phyloP scores from a whole-genome alignment of 2,113 vertebrate genomes.

The Spheniscus mendiculus region DNA sequence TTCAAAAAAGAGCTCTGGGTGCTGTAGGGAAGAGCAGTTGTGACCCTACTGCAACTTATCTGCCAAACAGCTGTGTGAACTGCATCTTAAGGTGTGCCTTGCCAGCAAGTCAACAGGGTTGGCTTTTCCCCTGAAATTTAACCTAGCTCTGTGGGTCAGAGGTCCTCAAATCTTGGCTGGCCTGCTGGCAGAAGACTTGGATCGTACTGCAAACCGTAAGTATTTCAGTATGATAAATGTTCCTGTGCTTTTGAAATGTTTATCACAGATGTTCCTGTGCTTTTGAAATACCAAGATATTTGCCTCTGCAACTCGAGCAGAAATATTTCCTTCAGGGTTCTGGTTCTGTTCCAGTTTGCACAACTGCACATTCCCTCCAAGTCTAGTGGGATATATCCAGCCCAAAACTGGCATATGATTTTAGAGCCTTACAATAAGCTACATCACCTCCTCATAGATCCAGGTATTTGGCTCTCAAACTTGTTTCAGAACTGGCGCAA shows the following conservation, averaged over 20 bases:
- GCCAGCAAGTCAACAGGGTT: background rate
- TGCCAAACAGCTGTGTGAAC: background rate
- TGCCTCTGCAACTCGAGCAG: background rate
- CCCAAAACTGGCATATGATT: background rate
- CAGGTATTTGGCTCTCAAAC: background rate
- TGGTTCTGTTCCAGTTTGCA: background rate
- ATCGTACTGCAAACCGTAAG: background rate
- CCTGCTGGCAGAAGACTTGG: background rate
- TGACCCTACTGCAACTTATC: background rate
- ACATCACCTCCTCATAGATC: background rate
- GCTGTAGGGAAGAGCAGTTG: background rate
- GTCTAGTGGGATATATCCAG: background rate
- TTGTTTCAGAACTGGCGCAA: background rate
- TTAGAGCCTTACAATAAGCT: background rate
- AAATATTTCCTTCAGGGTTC: background rate
- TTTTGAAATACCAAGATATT: background rate
- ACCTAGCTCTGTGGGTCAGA: background rate
- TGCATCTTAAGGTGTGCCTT: background rate
- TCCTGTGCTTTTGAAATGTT: background rate
- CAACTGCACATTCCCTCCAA: background rate
- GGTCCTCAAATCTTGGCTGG: background rate
- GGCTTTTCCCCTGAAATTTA: background rate
- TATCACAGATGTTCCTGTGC: background rate
- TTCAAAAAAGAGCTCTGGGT: background rate
- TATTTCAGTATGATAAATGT: background rate